Evolutionary conservation across 2,113 vertebrate genomes (phyloP).

Genomic region (Lasiurus cinereus): DNA sequence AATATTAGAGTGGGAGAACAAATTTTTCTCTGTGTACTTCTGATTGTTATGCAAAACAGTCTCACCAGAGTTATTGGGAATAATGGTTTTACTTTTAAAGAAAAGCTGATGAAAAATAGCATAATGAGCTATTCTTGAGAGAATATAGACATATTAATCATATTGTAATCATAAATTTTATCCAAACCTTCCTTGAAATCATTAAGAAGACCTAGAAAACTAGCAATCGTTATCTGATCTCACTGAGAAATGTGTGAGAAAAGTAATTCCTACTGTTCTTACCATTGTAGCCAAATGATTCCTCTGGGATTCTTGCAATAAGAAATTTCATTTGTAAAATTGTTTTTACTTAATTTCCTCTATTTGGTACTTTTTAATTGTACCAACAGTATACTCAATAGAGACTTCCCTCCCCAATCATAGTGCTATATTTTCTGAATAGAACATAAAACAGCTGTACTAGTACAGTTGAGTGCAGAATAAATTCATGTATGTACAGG

Average conservation of each 20-base stretch:
- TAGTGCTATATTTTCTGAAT: background rate
- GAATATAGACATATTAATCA: background rate
- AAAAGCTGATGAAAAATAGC: background rate
- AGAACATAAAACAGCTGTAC: conserved; percentile 20
- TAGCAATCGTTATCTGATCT: background rate
- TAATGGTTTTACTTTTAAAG: conserved; percentile 47
- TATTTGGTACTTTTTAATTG: conserved; percentile 44
- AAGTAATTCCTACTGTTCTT: conserved; percentile 41
- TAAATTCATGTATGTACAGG: background rate
- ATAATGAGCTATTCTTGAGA: background rate
- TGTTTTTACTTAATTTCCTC: conserved; percentile 48
- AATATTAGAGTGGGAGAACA: background rate
- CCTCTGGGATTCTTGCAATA: conserved; percentile 1
- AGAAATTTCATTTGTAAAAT: conserved; percentile 39
- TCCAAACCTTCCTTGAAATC: background rate
- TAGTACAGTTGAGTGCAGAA: background rate
- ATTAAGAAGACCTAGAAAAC: conserved; percentile 16
- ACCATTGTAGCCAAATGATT: background rate
- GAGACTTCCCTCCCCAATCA: background rate
- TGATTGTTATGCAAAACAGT: background rate
- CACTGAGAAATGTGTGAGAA: conserved; percentile 16
- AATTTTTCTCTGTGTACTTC: background rate
- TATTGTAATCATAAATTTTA: conserved; percentile 31
- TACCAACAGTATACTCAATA: background rate
- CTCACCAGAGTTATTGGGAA: conserved; percentile 1